Percentiles rank a stretch among this genome's conserved stretches.
Evolutionary conservation across 2,113 vertebrate species (phyloP).

Genomic region (Cololabis saira): DNA sequence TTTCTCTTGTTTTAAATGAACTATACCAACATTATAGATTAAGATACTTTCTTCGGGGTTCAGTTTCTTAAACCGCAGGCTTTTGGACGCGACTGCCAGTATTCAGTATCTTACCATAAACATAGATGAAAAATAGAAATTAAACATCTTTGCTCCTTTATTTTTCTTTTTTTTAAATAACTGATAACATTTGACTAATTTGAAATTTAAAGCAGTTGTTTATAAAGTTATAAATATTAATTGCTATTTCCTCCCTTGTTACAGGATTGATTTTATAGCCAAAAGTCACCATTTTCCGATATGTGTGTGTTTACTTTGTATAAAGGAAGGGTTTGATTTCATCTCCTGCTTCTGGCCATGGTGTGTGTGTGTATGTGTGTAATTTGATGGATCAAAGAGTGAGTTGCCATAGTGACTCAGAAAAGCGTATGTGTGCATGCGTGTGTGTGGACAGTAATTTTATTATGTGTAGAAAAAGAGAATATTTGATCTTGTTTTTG

Average conservation of each 20-base stretch:
- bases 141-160: too few relatives aligned
- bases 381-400: conserved; percentile 40
- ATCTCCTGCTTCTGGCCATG: conserved; percentile 10
- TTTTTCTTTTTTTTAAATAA: too few relatives aligned
- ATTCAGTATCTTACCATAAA: too few relatives aligned
- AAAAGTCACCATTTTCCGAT: background rate
- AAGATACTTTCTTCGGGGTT: too few relatives aligned
- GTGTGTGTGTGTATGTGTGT: conserved; percentile 1
- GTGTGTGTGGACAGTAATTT: conserved; percentile 5
- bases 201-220: too few relatives aligned
- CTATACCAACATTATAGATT: too few relatives aligned
- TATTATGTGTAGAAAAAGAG: conserved; percentile 11
- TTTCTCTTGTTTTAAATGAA: too few relatives aligned
- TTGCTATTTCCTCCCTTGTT: background rate
- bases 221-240: background rate
- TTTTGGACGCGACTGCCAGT: too few relatives aligned
- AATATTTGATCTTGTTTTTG: conserved; percentile 31
- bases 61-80: too few relatives aligned
- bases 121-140: too few relatives aligned
- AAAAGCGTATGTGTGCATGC: conserved; percentile 9
- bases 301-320: background rate
- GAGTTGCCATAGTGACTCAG: conserved; percentile 48
- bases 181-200: too few relatives aligned
- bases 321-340: conserved; percentile 30
- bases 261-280: background rate